Evolutionary conservation across 1,140 invertebrate genomes (phyloP), one percentile per base, ranked within the genome.

Genomic region (Augochlora pura): DNA sequence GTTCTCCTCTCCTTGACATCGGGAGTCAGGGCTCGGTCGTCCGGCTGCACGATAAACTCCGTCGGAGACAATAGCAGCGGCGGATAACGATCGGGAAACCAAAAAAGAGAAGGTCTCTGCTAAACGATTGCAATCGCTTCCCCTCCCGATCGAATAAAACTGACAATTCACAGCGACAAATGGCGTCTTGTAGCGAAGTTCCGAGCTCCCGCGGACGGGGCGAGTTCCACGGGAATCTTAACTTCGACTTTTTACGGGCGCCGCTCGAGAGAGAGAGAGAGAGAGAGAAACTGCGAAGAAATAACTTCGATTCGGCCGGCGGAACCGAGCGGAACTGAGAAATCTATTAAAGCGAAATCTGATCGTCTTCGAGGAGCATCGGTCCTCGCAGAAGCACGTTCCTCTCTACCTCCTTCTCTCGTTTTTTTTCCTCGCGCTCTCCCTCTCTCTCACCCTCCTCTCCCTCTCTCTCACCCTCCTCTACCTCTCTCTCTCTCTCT

Each of bases 331-430:
- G 42, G 27, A 70, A 32, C 75, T 38, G 42, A 54, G 54, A 70
- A 77, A 77, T 77, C 75, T 70, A 77, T 77, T 77, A 77, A 70
- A 77, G 42, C 49, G 69, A 77, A 59, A 70, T 77, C 66, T 62
- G 75, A 77, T 77, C 75, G 75, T 70, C 57, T 62, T 70, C 60
- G n/a, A 60, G 67, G 65, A 77, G 62, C 66, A 39, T 84, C 75
- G 67, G 82, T 79, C 65, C 77, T 79, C n/a, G 63, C 21, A 65
- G 67, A 42, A 42, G 42, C 42, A 69, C 57, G 65, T 83, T 72
- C 69, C 8, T 42, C 42, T 12, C 69, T 70, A 39, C 42, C n/a
- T 21, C 5, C 65, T 46, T 52, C 7, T 23, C 32, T 52, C 59
- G 32, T 62, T 39, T 21, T 49, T 49, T 57, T 39, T 25, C 1